These are phyloP conservation scores for Mesorhabditis sp. DNA, from an alignment of 2,888 invertebrate species.

Conservation along the genomic window DNA sequence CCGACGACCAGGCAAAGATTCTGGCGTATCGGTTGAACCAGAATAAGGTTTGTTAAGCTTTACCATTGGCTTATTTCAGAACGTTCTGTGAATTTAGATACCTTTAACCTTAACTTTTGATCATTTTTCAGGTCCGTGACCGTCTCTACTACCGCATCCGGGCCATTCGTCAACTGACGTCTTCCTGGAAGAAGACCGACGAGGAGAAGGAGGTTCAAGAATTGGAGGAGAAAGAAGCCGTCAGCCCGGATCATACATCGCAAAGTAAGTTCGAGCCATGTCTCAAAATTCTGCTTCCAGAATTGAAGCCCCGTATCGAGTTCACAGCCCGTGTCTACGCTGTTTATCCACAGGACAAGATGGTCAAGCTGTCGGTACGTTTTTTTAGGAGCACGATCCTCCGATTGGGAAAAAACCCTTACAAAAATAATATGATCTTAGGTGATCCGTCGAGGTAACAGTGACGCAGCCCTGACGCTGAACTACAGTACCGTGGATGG, in stretches of 20 bases:
- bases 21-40: conserved; percentile 65
- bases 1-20: conserved; percentile 58
- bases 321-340: conserved; percentile 42
- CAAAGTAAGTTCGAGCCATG: conserved; percentile 12
- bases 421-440: conserved; percentile 13
- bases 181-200: conserved; percentile 32
- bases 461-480: conserved; percentile 23
- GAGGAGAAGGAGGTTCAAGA: conserved; percentile 27
- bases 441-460: conserved; percentile 39
- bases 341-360: conserved; percentile 24
- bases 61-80: too few species aligned
- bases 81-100: too few species aligned
- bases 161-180: conserved; percentile 50
- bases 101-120: too few species aligned
- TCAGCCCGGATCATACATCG: conserved; percentile 14
- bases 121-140: conserved; percentile 58
- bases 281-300: conserved; percentile 13
- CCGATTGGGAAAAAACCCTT: too few species aligned
- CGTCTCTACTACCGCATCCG: conserved; percentile 67
- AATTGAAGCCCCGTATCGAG: conserved; percentile 33
- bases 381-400: too few species aligned
- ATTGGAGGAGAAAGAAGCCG: conserved; percentile 15
- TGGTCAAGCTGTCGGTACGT: conserved; percentile 26
- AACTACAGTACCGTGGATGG: conserved; percentile 67
- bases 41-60: conserved; percentile 61